These are phyloP conservation scores for Poeciliopsis presidionis DNA, from an alignment of 2,797 vertebrate genomes.

Conservation along the genomic window DNA sequence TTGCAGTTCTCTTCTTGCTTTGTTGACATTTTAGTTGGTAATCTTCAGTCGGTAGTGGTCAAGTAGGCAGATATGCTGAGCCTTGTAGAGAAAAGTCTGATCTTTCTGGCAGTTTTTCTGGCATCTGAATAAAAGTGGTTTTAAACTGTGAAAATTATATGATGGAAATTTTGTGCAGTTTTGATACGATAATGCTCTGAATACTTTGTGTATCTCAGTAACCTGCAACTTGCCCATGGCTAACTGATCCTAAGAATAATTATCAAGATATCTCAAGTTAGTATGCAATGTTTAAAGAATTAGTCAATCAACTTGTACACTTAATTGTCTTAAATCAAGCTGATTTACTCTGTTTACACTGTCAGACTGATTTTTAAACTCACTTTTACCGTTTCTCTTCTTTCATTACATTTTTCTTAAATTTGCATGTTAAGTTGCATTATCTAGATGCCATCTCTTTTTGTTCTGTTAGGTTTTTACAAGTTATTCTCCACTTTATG, in stretches of 20 bases:
- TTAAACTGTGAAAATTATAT: not conserved
- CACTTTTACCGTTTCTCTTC: not conserved
- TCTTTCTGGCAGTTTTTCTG: no score
- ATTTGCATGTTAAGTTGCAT: conserved; percentile 32
- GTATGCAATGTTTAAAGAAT: not conserved
- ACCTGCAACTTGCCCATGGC: not conserved
- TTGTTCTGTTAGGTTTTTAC: conserved; percentile 17
- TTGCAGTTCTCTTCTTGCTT: not conserved
- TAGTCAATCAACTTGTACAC: no score
- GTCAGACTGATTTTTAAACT: conserved; percentile 15
- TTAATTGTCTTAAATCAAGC: no score
- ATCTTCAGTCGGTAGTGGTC: not conserved
- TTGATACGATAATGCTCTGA: not conserved
- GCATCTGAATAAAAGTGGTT: not conserved
- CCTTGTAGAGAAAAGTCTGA: not conserved
- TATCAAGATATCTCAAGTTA: not conserved
- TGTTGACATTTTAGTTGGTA: not conserved
- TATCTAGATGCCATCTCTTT: conserved; percentile 25
- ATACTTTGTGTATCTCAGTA: not conserved
- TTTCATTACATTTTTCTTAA: not conserved
- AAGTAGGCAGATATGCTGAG: not conserved
- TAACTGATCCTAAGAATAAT: not conserved
- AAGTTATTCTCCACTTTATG: conserved; percentile 28
- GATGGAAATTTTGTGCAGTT: not conserved
- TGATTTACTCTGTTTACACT: no score